phyloP scores from a whole-genome alignment of 1,140 invertebrate species.

The Ooceraea biroi region DNA sequence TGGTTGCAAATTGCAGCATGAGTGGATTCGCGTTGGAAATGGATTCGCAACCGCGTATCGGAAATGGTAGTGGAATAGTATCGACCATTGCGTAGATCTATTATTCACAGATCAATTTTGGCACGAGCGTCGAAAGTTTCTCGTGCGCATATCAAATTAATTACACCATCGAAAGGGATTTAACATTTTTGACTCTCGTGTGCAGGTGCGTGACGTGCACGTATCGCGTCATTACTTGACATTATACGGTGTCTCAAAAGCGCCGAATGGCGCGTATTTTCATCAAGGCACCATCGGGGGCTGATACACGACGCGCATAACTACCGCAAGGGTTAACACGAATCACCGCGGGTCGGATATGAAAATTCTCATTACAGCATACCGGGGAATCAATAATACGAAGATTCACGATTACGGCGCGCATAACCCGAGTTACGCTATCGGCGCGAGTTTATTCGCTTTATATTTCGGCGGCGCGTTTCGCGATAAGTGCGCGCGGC shows the following conservation, averaged over 20 bases:
- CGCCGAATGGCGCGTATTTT: not conserved
- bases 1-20: not conserved
- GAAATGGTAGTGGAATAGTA: constrained; percentile 17
- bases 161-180: not conserved
- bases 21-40: constrained; percentile 26
- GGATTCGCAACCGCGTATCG: not conserved
- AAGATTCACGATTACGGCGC: constrained; percentile 36
- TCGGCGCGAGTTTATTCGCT: constrained; percentile 28
- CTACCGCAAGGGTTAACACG: constrained; percentile 37
- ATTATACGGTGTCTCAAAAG: constrained; percentile 1
- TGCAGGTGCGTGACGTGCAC: too few relatives aligned
- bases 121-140: not conserved
- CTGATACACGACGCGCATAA: constrained; percentile 8
- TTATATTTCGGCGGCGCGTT: not conserved
- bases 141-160: not conserved
- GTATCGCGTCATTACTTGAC: not conserved
- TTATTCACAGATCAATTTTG: constrained; percentile 25
- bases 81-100: constrained; percentile 1
- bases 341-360: constrained; percentile 33
- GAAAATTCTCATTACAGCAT: constrained; percentile 22
- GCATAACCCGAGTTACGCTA: constrained; percentile 35
- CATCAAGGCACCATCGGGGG: not conserved
- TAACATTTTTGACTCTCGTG: not conserved
- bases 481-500: constrained; percentile 1
- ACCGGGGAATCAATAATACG: constrained; percentile 13